A percentile compares a stretch with the other conserved stretches of the same genome.
Conservation (phyloP, 2,797 vertebrate species). For the Peromyscus aztecus region DNA sequence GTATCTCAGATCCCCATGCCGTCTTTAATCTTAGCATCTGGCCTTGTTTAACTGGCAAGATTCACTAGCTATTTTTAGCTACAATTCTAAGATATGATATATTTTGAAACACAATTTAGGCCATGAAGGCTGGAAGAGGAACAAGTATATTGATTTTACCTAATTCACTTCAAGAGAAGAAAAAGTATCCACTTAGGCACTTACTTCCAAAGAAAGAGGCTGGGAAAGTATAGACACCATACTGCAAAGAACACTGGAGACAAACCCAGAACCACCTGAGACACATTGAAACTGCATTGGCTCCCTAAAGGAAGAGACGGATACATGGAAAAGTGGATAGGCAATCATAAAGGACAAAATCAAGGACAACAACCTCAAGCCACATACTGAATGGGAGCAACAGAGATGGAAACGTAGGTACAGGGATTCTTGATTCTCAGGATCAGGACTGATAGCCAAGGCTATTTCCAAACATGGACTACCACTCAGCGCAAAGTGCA, state of each 20-base stretch:
- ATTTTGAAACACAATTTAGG: conserved; percentile 57
- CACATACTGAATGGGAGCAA: background rate
- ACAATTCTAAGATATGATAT: conserved; percentile 45
- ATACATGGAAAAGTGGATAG: background rate
- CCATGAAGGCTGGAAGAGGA: background rate
- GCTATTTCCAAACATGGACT: background rate
- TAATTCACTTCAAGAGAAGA: conserved; percentile 35
- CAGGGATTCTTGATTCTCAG: background rate
- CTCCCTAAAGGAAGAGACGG: background rate
- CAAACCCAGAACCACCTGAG: background rate
- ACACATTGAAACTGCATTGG: background rate
- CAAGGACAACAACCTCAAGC: background rate
- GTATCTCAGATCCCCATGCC: accelerated
- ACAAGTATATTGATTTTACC: background rate
- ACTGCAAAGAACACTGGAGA: conserved; percentile 20
- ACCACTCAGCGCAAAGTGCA: background rate
- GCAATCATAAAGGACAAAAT: background rate
- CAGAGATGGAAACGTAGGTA: background rate
- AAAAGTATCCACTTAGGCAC: background rate
- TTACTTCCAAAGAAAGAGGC: conserved; percentile 40
- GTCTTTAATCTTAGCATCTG: conserved; percentile 9
- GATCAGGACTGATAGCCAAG: background rate
- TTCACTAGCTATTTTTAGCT: conserved; percentile 60
- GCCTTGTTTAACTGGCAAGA: background rate
- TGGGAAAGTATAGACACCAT: background rate